These are phyloP conservation scores for Teleopsis dalmanni DNA, from an alignment of 1,140 invertebrate genomes.

Conservation along the genomic window DNA sequence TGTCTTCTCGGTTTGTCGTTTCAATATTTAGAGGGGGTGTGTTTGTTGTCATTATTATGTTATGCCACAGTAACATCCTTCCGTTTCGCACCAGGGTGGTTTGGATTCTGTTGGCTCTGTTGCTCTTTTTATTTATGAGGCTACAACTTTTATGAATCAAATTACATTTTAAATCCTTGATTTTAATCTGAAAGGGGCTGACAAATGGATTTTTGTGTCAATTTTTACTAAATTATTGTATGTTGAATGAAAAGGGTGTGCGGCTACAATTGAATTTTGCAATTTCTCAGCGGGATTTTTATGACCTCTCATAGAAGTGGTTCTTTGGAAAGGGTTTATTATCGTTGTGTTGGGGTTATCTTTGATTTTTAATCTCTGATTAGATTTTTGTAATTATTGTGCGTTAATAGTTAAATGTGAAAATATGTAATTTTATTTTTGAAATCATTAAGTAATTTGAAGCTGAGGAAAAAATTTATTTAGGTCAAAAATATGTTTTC, in stretches of 20 bases:
- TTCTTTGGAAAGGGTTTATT: not conserved
- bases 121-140: not conserved
- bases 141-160: slow-evolving; percentile 29
- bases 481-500: no score
- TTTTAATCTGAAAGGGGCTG: slow-evolving; percentile 43
- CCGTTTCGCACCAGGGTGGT: not conserved
- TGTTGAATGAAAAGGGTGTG: slow-evolving; percentile 19
- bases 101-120: not conserved
- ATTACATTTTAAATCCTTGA: slow-evolving; percentile 44
- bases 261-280: slow-evolving; percentile 40
- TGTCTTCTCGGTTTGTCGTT: not conserved
- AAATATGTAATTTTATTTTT: no score
- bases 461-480: no score
- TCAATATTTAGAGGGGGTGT: not conserved
- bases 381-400: not conserved
- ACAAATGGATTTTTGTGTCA: slow-evolving; percentile 42
- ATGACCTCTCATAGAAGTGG: no score
- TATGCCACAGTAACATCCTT: not conserved
- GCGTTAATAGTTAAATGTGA: no score
- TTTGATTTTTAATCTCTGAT: slow-evolving; percentile 41
- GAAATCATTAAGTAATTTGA: no score
- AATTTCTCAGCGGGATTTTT: slow-evolving; percentile 26
- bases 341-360: slow-evolving; percentile 12
- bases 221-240: slow-evolving; percentile 18
- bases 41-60: slow-evolving; percentile 10